Evolutionary conservation across 53 echinoderm and acorn worm species (phyloP), one percentile per base, ranked within the genome.

Genomic region (Apostichopus leukothele): DNA sequence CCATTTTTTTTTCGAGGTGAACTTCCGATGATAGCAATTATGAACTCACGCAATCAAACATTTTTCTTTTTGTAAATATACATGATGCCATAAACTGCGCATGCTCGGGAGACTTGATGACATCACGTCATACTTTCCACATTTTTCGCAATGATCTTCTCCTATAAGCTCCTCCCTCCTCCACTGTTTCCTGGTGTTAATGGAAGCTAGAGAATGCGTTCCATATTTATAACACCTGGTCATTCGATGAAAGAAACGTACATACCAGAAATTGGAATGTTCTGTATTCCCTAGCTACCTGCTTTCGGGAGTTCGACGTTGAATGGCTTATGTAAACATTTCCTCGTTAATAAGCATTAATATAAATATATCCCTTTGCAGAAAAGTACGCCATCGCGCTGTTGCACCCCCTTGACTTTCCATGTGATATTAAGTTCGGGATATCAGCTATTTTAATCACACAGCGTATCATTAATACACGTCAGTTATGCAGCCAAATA

Each of bases 321-420:
- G 14, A 79, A 79, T 79, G 79, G 79, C 53, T 81, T 81, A 81
- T 81, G 81, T 81, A 81, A 81, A 81, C 81, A 81, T 81, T 81
- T 71, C 71, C 60, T 55, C 18, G 59, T 81, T 79, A 81, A 54
- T 81, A 59, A 81, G 54, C 51, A 59, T 59, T 81, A 57, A 54
- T 23, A 54, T 22, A 81, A 53, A 81, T 81, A 81, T 22, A 81
- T 81, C 20, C 19, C 81, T 81, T 59, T 54, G 55, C 19, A 59
- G 55, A 81, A 57, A 81, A 81, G 54, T 54, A 81, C 59, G 54
- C 59, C 81, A 81, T 5, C 6, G 12, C 59, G 59, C 53, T 8
- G 53, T 51, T 79, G 53, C 59, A 14, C 54, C 81, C 59, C 59
- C 59, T 81, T 59, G 23, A 81, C 59, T 10, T 54, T 54, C 81